Base-by-base conservation (phyloP, 2,113 vertebrate species). In the Nerophis ophidion region DNA sequence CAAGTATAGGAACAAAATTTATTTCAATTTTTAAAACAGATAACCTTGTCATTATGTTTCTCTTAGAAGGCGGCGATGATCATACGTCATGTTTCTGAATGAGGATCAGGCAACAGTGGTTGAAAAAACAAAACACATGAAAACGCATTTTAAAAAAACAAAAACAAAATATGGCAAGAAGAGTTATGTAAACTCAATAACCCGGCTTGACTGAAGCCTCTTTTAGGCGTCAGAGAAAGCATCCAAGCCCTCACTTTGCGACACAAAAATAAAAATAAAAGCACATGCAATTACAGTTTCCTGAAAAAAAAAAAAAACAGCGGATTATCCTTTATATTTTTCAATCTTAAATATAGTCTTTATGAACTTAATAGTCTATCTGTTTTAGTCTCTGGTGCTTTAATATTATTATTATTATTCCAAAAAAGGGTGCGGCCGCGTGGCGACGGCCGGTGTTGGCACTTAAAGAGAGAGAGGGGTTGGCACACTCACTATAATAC, bases 81-180 rank as follows among this genome's bases (percentile, higher is more conserved):
- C 85, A 74, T 84, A 90, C 89, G 83, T 90, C 88, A 89, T 90
- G 87, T 89, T 86, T 90, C 87, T 88, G 86, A 89, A 91, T 91
- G 89, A 91, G 89, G 89, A 90, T 90, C 90, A 91, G 90, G 90
- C 90, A 91, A 91, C 90, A 91, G 89, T 91, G 90, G 90, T 89
- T 87, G 85, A 91, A 16, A 42, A 56, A 56, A 42, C 51, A 54
- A 53, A 88, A 83, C 81, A 82, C 84, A 87, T 86, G 80, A 86
- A 60, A 83, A 86, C 79, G 84, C 74, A 79, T 64, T 83, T 84
- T 85, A 44, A 12, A 44, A 44, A 44, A 44, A 3, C 12, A 44
- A 4, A 44, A 12, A 1, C 12, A 44, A 87, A 85, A 86, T 84
- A 90, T 90, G 89, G 89, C 88, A 84, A 36, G 40, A 44, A 91